Evolutionary conservation across 2,888 invertebrate species (phyloP).

Genomic region (Rhamphomyia laevipes): DNA sequence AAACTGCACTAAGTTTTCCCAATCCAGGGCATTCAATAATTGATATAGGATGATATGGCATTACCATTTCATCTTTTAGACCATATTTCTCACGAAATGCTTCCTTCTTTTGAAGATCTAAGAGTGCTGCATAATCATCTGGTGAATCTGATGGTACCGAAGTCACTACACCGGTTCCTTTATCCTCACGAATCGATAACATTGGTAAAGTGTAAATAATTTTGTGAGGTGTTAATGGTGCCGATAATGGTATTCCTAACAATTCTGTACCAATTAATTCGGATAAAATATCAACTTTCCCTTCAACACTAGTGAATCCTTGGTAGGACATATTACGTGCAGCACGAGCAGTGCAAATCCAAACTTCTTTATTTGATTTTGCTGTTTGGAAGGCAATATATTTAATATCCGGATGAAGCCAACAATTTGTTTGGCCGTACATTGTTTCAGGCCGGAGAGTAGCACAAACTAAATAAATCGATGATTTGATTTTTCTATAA

Average conservation of each 20-base stretch:
- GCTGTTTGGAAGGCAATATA: constrained; percentile 77
- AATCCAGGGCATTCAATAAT: constrained; percentile 87
- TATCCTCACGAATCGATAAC: constrained; percentile 95
- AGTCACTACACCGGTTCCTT: constrained; percentile 96
- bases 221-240: constrained; percentile 74
- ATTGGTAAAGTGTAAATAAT: constrained; percentile 90
- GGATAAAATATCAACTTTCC: constrained; percentile 57
- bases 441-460: constrained; percentile 98
- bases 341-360: constrained; percentile 75
- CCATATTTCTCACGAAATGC: constrained; percentile 87
- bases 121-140: constrained; percentile 92
- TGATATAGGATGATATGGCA: constrained; percentile 59
- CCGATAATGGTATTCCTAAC: constrained; percentile 69
- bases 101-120: constrained; percentile 90
- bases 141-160: constrained; percentile 98
- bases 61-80: constrained; percentile 50
- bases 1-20: constrained; percentile 75
- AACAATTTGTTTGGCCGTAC: constrained; percentile 99
- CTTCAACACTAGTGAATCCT: constrained; percentile 72
- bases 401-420: constrained; percentile 89
- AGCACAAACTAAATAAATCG: constrained; percentile 69
- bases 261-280: constrained; percentile 64
- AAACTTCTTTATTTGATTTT: constrained; percentile 56
- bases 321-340: constrained; percentile 95
- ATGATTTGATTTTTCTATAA: constrained; percentile 23